Percentiles rank a stretch among this genome's conserved stretches.
phyloP scores from a whole-genome alignment of 1,140 invertebrate genomes.

The Lethrus apterus region DNA sequence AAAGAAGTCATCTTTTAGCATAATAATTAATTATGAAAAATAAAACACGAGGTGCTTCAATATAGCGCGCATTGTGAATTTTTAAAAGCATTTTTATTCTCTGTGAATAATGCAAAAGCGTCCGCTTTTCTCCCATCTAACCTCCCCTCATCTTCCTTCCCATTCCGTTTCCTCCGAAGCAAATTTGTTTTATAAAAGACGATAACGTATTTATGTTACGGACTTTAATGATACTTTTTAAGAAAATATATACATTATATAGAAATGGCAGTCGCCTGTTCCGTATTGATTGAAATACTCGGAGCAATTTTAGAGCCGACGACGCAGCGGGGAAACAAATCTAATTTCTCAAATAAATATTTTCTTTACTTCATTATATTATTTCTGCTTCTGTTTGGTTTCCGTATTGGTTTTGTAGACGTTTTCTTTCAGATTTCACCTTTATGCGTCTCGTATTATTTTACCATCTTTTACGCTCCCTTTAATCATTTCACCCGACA shows the following conservation, averaged over 20 bases:
- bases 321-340: constrained; percentile 37
- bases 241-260: constrained; percentile 26
- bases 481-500: constrained; percentile 1
- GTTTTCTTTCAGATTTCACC: constrained; percentile 29
- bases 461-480: constrained; percentile 31
- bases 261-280: constrained; percentile 29
- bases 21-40: constrained; percentile 12
- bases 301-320: constrained; percentile 19
- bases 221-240: constrained; percentile 29
- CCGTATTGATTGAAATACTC: constrained; percentile 28
- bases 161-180: too few relatives aligned
- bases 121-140: too few relatives aligned
- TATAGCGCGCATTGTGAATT: constrained; percentile 19
- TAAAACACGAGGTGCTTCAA: constrained; percentile 4
- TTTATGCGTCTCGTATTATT: constrained; percentile 27
- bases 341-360: constrained; percentile 41
- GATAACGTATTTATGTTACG: constrained; percentile 24
- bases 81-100: constrained; percentile 24
- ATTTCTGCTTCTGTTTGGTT: constrained; percentile 38
- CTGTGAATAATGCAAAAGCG: constrained; percentile 23
- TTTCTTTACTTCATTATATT: constrained; percentile 40
- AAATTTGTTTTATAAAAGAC: constrained; percentile 22
- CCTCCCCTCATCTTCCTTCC: too few relatives aligned
- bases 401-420: constrained; percentile 24
- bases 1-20: constrained; percentile 9